These are phyloP conservation scores for Pollenia amentaria DNA, from an alignment of 2,888 invertebrate species.

Conservation along the genomic window DNA sequence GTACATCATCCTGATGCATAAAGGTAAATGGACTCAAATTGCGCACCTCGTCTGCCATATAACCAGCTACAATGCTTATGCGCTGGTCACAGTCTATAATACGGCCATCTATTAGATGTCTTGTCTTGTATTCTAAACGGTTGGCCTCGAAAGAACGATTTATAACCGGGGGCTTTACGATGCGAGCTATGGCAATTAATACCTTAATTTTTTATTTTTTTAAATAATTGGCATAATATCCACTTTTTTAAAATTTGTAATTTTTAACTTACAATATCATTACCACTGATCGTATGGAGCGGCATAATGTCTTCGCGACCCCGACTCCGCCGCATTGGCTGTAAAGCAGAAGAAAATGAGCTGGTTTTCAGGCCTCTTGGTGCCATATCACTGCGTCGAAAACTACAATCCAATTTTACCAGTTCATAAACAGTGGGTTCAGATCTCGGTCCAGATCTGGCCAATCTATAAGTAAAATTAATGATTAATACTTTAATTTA, in stretches of 20 bases:
- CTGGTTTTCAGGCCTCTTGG: slow-evolving; percentile 85
- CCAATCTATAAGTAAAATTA: slow-evolving; percentile 82
- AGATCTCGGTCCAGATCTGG: slow-evolving; percentile 89
- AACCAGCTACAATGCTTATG: slow-evolving; percentile 94
- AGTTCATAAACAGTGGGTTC: slow-evolving; percentile 90
- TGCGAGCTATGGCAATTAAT: slow-evolving; percentile 90
- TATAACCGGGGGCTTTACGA: slow-evolving; percentile 89
- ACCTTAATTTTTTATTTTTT: slow-evolving; percentile 54
- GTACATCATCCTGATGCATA: slow-evolving; percentile 95
- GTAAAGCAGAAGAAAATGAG: slow-evolving; percentile 82
- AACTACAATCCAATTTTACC: slow-evolving; percentile 89
- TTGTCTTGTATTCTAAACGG: slow-evolving; percentile 94
- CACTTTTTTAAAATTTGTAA: background rate
- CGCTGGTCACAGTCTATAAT: slow-evolving; percentile 96
- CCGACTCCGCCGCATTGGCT: slow-evolving; percentile 85
- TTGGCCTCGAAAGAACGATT: slow-evolving; percentile 88
- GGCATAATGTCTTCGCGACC: slow-evolving; percentile 86
- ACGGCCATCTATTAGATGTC: slow-evolving; percentile 94
- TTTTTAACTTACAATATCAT: slow-evolving; percentile 86
- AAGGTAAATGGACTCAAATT: slow-evolving; percentile 95
- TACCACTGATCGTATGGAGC: slow-evolving; percentile 86
- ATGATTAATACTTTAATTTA: background rate
- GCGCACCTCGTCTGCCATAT: slow-evolving; percentile 94
- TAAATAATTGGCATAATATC: too few relatives aligned
- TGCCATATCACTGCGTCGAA: slow-evolving; percentile 87